Conservation (phyloP, 2,113 vertebrate species). For the Gallinago undulata region DNA sequence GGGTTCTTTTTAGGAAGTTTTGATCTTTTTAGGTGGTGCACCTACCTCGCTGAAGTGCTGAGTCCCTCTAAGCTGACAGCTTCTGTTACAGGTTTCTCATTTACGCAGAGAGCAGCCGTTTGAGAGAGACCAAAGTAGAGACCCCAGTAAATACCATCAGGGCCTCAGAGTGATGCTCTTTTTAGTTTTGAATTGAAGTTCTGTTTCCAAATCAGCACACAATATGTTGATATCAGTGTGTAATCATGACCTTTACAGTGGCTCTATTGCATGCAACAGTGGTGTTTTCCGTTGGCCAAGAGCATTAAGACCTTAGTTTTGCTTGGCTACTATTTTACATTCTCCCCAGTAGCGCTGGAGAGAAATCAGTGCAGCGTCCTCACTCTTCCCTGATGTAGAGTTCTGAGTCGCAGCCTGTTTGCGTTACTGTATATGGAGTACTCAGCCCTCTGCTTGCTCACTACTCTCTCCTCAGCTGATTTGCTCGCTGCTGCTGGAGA, state of each 20-base stretch:
- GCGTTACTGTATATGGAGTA: background rate
- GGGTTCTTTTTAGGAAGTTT: background rate
- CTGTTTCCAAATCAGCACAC: background rate
- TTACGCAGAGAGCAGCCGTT: background rate
- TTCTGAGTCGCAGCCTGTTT: background rate
- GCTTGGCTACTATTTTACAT: background rate
- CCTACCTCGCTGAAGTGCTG: background rate
- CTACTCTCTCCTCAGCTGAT: background rate
- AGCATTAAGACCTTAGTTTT: background rate
- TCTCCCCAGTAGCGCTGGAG: background rate
- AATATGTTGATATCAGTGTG: background rate
- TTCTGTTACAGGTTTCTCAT: background rate
- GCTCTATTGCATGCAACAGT: background rate
- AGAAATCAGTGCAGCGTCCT: background rate
- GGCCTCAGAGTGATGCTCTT: background rate
- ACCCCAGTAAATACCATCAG: background rate
- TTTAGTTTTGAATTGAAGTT: background rate
- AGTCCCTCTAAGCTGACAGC: background rate
- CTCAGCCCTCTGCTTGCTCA: background rate
- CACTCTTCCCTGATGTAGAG: accelerated
- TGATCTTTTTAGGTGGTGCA: background rate
- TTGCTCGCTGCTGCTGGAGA: background rate
- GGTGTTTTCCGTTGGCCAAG: background rate
- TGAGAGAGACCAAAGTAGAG: background rate
- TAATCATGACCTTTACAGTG: background rate